Evolutionary conservation across 2,888 invertebrate genomes (phyloP).

Genomic region (Pristionchus fissidentatus): DNA sequence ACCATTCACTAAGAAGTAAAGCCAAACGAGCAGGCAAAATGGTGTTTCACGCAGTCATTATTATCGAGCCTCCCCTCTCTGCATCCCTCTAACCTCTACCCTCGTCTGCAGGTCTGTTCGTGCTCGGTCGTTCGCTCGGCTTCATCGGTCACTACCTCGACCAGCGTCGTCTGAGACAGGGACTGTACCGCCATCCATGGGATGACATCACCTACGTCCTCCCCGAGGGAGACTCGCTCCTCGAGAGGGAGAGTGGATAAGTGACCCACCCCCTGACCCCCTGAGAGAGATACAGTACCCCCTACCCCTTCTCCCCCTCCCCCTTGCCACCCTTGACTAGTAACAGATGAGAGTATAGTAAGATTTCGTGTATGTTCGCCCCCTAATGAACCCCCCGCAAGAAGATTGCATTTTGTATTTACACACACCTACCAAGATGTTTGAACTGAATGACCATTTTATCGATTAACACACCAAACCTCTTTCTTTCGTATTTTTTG

Average conservation of each 20-base stretch:
- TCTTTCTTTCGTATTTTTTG: background rate
- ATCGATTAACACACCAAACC: background rate
- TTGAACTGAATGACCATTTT: conserved; percentile 38
- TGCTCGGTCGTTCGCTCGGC: conserved; percentile 96
- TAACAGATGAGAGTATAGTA: too few relatives aligned
- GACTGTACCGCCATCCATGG: conserved; percentile 99
- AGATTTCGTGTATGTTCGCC: background rate
- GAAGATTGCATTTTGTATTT: conserved; percentile 18
- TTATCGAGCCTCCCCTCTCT: too few relatives aligned
- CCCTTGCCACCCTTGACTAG: background rate
- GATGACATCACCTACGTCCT: conserved; percentile 94
- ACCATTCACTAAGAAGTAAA: too few relatives aligned
- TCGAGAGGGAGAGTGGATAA: conserved; percentile 50
- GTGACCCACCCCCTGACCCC: conserved; percentile 23
- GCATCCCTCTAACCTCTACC: too few relatives aligned
- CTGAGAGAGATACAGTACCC: background rate
- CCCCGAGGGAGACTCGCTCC: conserved; percentile 80
- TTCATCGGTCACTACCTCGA: conserved; percentile 99
- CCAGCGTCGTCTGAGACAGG: conserved; percentile 98
- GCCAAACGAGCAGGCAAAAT: too few relatives aligned
- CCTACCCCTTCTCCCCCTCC: background rate
- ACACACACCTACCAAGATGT: too few relatives aligned
- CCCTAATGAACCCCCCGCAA: background rate
- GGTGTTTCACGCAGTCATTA: too few relatives aligned
- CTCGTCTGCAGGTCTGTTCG: too few relatives aligned